Evolutionary conservation across 2,113 vertebrate species (phyloP).

Genomic region (Aramus guarauna): DNA sequence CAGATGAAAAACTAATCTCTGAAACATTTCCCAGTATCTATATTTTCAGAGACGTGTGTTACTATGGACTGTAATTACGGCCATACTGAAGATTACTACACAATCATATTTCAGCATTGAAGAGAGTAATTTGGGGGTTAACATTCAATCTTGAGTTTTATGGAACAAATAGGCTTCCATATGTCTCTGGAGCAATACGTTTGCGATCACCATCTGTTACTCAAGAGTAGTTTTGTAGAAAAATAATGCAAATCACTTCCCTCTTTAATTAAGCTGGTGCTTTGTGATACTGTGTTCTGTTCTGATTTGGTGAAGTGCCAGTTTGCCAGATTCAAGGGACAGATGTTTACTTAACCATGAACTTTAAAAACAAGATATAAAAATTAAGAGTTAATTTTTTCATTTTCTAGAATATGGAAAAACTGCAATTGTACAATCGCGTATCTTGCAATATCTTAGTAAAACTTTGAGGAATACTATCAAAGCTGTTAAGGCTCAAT

Average conservation of each 20-base stretch:
- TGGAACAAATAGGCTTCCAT: slow-evolving; percentile 67
- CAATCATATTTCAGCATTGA: slow-evolving; percentile 28
- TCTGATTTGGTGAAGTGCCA: slow-evolving; percentile 2
- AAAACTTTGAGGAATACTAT: neutral
- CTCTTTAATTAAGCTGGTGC: slow-evolving; percentile 60
- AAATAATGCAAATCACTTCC: slow-evolving; percentile 69
- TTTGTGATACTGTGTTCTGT: neutral
- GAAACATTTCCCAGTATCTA: slow-evolving; percentile 22
- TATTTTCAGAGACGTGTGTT: slow-evolving; percentile 30
- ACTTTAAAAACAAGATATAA: slow-evolving; percentile 35
- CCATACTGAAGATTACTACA: slow-evolving; percentile 21
- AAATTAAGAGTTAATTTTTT: neutral
- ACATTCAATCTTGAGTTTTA: slow-evolving; percentile 65
- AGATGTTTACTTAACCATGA: slow-evolving; percentile 36
- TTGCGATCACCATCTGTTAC: slow-evolving; percentile 73
- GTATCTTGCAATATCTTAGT: neutral
- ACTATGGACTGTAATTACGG: slow-evolving; percentile 3
- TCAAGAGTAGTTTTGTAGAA: slow-evolving; percentile 57
- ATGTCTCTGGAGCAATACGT: slow-evolving; percentile 66
- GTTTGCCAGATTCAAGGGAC: slow-evolving; percentile 6
- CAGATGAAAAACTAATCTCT: slow-evolving; percentile 35
- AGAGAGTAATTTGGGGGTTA: slow-evolving; percentile 53
- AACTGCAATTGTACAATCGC: neutral
- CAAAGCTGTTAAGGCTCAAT: neutral
- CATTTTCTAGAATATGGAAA: neutral